Conservation (phyloP, 2,888 invertebrate genomes). For the Eupsilia transversa region DNA sequence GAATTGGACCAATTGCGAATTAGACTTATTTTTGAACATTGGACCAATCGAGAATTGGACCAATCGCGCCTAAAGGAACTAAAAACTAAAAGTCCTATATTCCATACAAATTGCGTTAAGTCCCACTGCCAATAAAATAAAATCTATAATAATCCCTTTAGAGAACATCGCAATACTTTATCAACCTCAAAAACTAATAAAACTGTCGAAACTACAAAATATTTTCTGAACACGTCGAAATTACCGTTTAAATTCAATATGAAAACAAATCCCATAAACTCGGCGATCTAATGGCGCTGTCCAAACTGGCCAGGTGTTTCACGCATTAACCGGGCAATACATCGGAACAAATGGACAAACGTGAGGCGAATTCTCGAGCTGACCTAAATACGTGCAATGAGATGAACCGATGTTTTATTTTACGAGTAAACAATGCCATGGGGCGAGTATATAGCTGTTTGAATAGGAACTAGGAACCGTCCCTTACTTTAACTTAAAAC, state of each 20-base stretch:
- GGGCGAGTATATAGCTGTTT: slow-evolving; percentile 60
- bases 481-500: slow-evolving; percentile 54
- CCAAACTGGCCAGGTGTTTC: slow-evolving; percentile 83
- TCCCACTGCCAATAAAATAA: slow-evolving; percentile 3
- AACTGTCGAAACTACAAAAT: slow-evolving; percentile 54
- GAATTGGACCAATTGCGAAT: too few species aligned
- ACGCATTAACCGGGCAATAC: slow-evolving; percentile 79
- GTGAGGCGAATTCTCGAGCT: slow-evolving; percentile 80
- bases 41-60: too few species aligned
- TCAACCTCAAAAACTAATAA: slow-evolving; percentile 55
- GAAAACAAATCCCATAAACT: slow-evolving; percentile 68
- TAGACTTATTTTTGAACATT: too few species aligned
- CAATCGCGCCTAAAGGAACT: too few species aligned
- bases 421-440: slow-evolving; percentile 65
- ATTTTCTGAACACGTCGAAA: slow-evolving; percentile 46
- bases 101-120: not conserved
- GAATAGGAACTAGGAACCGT: slow-evolving; percentile 46
- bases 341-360: slow-evolving; percentile 87
- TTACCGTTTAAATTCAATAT: slow-evolving; percentile 70
- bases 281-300: slow-evolving; percentile 63
- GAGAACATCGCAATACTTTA: slow-evolving; percentile 33
- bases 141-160: slow-evolving; percentile 9
- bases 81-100: not conserved
- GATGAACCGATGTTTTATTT: slow-evolving; percentile 68
- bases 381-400: slow-evolving; percentile 77